Base-by-base conservation (phyloP, 2,797 vertebrate species). In the Darevskia mixta region DNA sequence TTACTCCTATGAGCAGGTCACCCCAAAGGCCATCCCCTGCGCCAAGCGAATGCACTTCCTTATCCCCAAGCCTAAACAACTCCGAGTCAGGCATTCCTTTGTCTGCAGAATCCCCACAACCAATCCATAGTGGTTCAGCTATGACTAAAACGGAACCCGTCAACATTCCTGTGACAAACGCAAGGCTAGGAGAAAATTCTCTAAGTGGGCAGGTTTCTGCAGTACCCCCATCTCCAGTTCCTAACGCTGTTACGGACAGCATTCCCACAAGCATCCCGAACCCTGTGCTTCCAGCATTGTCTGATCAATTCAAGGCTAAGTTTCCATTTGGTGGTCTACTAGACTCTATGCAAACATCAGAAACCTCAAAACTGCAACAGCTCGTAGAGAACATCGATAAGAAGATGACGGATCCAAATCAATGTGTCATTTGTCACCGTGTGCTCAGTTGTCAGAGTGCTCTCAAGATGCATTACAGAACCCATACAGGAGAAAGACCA, bases 321-420 rank as follows among this genome's bases (percentile, higher is more conserved):
- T 99, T 99, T 95, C 99, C 99, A 8, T 99, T 99, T 5, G 99
- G 99, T 29, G 99, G 99, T 94, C 98, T 99, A 92, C 97, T 99
- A 71, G 99, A 99, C 97, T 99, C 99, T 97, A 99, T 99, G 99
- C 99, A 99, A 98, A 99, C 99, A 0, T 99, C 99, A 83, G 99
- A 99, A 96, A 99, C 99, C 94, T 99, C 99, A 91, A 99, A 99
- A 95, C 96, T 99, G 84, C 99, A 99, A 96, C 99, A 99, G 95
- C 96, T 99, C 89, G 99, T 99, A 82, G 99, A 99, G 96, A 99
- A 99, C 95, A 99, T 99, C 91, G 99, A 99, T 96, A 99, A 99
- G 96, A 99, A 99, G 96, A 99, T 99, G 98, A 98, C 98, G 1
- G 99, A 99, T 95, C 99, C 99, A 29, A 99, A 99, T 97, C 99